Base-by-base conservation (phyloP, 53 echinoderm and acorn worm species). In the Mesocentrotus franciscanus region DNA sequence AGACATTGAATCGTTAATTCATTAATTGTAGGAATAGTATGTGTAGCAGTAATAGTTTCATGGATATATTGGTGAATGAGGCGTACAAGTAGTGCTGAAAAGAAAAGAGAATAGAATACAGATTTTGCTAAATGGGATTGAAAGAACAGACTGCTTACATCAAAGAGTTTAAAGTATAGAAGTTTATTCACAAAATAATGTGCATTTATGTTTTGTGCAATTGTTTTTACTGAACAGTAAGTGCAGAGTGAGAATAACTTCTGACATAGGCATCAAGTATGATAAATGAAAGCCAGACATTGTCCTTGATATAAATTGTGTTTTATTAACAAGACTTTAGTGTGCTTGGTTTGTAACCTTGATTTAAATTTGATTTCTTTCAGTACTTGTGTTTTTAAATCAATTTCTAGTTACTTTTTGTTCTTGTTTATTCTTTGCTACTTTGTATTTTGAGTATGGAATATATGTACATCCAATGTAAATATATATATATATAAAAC, bases 361-460 rank as follows among this genome's bases (percentile, higher is more conserved):
- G 87, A 87, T 58, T 57, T 12, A 58, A 10, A 87, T 58, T 49
- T 87, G 59, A 59, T 87, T 87, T 27, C n/a, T 81, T 58, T 87
- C 87, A 87, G 29, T 87, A 87, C 59, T 87, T 57, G 0, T 84
- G n/a, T 39, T 81, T 81, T 39, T 64, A 64, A 18, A 39, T 35
- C 22, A 81, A 33, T 36, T 81, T 33, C 18, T 79, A 36, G 16
- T 39, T 79, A 5, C 5, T 36, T 81, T 81, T 81, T 39, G 22
- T 81, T 42, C 9, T 74, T 42, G 36, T 39, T 81, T 72, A n/a
- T 81, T 81, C 81, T 15, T 16, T 39, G 18, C 36, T 17, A 42
- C 42, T 39, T 33, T 42, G 29, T 74, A 18, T 81, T 36, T 42
- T 42, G 16, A 33, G 20, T 81, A 20, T 81, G 74, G 74, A 74